Evolutionary conservation across 2,797 vertebrate species (phyloP), one percentile per base, ranked within the genome.

Genomic region (Poeciliopsis turneri): DNA sequence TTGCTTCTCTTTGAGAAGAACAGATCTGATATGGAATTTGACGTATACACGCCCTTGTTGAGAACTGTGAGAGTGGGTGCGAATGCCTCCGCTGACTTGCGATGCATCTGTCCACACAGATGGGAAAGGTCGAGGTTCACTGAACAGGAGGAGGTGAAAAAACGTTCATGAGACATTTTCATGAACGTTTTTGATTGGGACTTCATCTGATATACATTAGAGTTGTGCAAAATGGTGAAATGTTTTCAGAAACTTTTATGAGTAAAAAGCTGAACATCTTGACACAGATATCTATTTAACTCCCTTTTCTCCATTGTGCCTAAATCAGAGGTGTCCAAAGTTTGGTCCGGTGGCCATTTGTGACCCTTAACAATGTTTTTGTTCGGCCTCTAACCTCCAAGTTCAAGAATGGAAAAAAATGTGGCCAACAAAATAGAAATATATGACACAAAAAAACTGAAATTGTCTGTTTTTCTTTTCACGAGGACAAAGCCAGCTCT

Each of bases 11-110:
- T 71, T 61, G 72, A 15, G 64, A 23, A 41, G 33, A 51, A 13
- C 49, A 30, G 70, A 49, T 74, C 77, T 61, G 47, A 85, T 71
- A 74, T 82, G 1, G 8, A 74, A 59, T 83, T 74, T 84, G 74
- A 78, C 53, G 39, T 64, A 49, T 66, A 76, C 59, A 70, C 78
- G 77, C 76, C 79, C 64, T 46, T 71, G 64, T 75, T 77, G 49
- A 82, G 75, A 70, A 33, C 11, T 9, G 8, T 25, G 20, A 41
- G 57, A 77, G 53, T 30, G 30, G 66, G 72, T 46, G 78, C 57
- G 57, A 76, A 82, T 57, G 49, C 39, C 41, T 57, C n/a, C 10
- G 43, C 75, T 82, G 53, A 18, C 46, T 39, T 39, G 5, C 72
- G 8, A 3, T 51, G 2, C 57, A 45, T 64, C 13, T 0, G 4